Conservation (phyloP, 2,888 invertebrate species). For the Vanessa cardui region DNA sequence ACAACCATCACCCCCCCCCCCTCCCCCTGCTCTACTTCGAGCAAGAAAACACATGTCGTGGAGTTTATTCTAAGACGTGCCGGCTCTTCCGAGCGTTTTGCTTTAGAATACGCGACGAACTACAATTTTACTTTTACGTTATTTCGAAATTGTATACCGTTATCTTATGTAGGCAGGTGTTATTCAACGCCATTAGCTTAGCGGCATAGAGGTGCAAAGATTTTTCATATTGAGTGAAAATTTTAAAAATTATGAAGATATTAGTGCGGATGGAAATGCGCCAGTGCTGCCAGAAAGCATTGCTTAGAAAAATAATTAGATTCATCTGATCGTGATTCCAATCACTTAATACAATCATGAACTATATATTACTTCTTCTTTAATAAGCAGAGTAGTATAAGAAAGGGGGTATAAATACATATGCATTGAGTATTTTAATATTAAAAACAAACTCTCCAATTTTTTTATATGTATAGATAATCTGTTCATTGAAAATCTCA, state of each 20-base stretch:
- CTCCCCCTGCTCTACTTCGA: slow-evolving; percentile 26
- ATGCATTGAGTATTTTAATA: no score
- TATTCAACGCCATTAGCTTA: background rate
- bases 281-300: no score
- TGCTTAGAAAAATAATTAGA: no score
- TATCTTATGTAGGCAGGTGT: background rate
- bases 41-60: slow-evolving; percentile 31
- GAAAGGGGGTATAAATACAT: no score
- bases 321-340: no score
- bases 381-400: no score
- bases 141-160: slow-evolving; percentile 4
- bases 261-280: no score
- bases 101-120: slow-evolving; percentile 6
- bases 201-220: background rate
- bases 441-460: no score
- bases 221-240: background rate
- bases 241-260: background rate
- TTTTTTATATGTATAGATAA: no score
- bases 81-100: slow-evolving; percentile 22
- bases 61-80: slow-evolving; percentile 31
- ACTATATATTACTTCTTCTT: no score
- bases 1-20: slow-evolving; percentile 16
- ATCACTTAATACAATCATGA: no score
- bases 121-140: background rate
- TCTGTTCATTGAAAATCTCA: no score